A percentile compares a stretch with the other conserved stretches of the same genome.
These are phyloP conservation scores for Anoplopoma fimbria DNA, from an alignment of 2,113 vertebrate species.

Conservation along the genomic window DNA sequence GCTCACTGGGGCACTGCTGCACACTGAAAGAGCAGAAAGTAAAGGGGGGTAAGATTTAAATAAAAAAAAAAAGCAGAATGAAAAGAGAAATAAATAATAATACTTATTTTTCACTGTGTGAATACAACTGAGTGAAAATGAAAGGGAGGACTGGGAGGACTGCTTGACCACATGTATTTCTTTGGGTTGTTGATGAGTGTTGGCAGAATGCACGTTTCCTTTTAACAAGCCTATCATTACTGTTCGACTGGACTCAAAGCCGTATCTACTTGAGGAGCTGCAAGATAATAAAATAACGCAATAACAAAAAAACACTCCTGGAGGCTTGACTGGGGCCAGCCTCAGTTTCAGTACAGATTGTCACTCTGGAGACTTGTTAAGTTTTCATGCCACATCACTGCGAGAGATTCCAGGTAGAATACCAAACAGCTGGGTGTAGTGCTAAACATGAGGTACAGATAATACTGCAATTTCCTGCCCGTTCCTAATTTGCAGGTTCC, in stretches of 20 bases:
- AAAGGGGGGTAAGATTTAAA: neutral
- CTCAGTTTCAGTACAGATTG: neutral
- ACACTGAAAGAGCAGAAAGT: constrained; percentile 81
- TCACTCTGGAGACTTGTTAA: neutral
- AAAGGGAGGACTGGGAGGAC: constrained; percentile 28
- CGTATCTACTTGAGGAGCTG: constrained; percentile 50
- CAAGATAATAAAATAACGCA: constrained; percentile 58
- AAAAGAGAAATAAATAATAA: constrained; percentile 8
- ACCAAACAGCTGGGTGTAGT: neutral
- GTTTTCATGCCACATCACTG: constrained; percentile 4
- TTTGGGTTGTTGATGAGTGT: constrained; percentile 22
- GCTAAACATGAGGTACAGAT: constrained; percentile 12
- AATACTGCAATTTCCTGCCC: constrained; percentile 11
- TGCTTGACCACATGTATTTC: constrained; percentile 45
- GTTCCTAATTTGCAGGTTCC: constrained; percentile 14
- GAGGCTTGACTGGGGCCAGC: constrained; percentile 37
- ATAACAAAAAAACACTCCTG: constrained; percentile 37
- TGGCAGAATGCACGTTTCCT: constrained; percentile 35
- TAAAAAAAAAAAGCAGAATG: neutral
- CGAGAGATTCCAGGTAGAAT: constrained; percentile 1
- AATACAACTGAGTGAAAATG: constrained; percentile 17
- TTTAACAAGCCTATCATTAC: constrained; percentile 69
- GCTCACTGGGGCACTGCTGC: constrained; percentile 94
- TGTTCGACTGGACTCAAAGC: constrained; percentile 56
- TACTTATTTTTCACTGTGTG: neutral